Conservation (phyloP, 2,888 invertebrate genomes). For the Ophonus ardosiacus region DNA sequence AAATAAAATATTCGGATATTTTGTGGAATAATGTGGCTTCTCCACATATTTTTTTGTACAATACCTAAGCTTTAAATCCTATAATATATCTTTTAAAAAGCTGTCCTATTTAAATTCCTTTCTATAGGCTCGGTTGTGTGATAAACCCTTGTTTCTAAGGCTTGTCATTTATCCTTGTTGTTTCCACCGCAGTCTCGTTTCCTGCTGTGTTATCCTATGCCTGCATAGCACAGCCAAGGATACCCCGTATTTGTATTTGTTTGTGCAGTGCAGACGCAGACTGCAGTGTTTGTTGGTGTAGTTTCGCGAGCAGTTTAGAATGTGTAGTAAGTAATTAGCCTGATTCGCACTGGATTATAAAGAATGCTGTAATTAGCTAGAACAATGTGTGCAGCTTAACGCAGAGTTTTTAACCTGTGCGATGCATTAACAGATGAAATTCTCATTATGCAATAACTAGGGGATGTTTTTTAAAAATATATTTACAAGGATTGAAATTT, state of each 20-base stretch:
- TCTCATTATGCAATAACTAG: not conserved
- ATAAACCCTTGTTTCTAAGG: constrained; percentile 43
- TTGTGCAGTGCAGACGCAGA: not conserved
- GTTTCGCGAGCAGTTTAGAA: no score
- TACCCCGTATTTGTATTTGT: not conserved
- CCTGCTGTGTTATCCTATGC: no score
- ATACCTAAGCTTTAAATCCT: no score
- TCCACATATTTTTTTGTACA: no score
- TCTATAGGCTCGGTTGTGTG: not conserved
- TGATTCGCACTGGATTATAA: not conserved
- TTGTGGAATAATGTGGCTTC: no score
- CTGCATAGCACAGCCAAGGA: no score
- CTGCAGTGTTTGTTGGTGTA: no score
- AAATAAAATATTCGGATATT: no score
- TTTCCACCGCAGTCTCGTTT: not conserved
- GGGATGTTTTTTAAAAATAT: no score
- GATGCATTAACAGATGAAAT: not conserved
- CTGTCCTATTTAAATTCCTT: no score
- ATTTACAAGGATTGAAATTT: no score
- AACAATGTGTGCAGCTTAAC: not conserved
- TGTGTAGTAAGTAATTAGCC: not conserved
- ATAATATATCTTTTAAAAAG: no score
- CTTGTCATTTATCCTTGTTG: constrained; percentile 51
- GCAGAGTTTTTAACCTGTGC: not conserved
- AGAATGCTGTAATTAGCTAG: not conserved